Evolutionary conservation across 2,113 vertebrate species (phyloP).

Genomic region (Meriones unguiculatus): DNA sequence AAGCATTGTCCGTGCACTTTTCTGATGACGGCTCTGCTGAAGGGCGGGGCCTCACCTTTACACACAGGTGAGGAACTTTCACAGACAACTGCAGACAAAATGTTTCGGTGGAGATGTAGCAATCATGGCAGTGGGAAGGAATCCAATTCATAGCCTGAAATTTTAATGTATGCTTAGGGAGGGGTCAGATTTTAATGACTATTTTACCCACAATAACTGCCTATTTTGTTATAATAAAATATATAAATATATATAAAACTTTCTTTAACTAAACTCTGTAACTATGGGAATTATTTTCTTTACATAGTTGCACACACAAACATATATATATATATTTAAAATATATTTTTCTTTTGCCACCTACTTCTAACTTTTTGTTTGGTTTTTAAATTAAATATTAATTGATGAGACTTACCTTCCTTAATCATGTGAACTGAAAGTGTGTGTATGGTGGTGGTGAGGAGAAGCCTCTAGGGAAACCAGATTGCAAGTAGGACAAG

Average conservation of each 20-base stretch:
- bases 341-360: constrained; percentile 93
- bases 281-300: constrained; percentile 97
- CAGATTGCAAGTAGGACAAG: constrained; percentile 80
- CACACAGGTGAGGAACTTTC: constrained; percentile 83
- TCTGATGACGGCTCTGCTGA: constrained; percentile 84
- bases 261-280: constrained; percentile 94
- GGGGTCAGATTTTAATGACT: constrained; percentile 93
- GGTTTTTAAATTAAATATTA: constrained; percentile 91
- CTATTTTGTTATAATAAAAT: constrained; percentile 99
- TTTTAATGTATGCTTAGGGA: constrained; percentile 89
- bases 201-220: constrained; percentile 98
- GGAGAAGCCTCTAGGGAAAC: constrained; percentile 83
- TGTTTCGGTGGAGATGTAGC: constrained; percentile 75
- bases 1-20: constrained; percentile 81
- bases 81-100: constrained; percentile 79
- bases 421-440: constrained; percentile 83
- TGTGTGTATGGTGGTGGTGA: constrained; percentile 80
- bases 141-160: constrained; percentile 90
- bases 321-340: constrained; percentile 91
- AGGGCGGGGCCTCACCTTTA: constrained; percentile 86
- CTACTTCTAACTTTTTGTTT: constrained; percentile 91
- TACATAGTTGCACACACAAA: constrained; percentile 92
- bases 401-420: constrained; percentile 89
- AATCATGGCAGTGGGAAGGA: constrained; percentile 82
- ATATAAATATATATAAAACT: constrained; percentile 93